phyloP scores from a whole-genome alignment of 2,888 invertebrate genomes.

The Philereme vetulata region DNA sequence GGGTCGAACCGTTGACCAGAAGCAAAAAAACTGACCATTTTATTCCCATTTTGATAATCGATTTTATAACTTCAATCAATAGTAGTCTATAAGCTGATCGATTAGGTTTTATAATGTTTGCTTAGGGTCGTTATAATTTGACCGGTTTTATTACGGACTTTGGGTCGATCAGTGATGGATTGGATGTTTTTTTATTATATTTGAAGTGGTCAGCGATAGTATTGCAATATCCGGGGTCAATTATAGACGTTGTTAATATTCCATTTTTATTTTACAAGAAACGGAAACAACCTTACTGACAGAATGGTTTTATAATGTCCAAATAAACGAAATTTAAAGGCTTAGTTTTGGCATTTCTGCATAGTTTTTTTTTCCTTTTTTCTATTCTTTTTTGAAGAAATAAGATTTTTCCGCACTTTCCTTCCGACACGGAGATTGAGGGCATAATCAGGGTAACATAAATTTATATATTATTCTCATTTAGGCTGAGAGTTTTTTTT shows the following conservation, averaged over 20 bases:
- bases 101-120: slow-evolving; percentile 37
- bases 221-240: slow-evolving; percentile 20
- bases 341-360: no score
- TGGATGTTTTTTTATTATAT: neutral
- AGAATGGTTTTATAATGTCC: neutral
- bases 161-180: slow-evolving; percentile 1
- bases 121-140: slow-evolving; percentile 37
- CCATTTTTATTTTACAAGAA: slow-evolving; percentile 6
- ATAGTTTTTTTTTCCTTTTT: no score
- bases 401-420: no score
- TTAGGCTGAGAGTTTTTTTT: no score
- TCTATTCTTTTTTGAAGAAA: no score
- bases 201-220: slow-evolving; percentile 17
- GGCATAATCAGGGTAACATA: no score
- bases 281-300: slow-evolving; percentile 1
- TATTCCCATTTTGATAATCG: slow-evolving; percentile 1
- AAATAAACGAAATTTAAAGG: neutral
- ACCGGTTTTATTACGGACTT: neutral
- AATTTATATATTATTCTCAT: no score
- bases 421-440: no score
- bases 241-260: slow-evolving; percentile 5
- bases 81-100: slow-evolving; percentile 19
- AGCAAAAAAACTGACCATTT: no score
- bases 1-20: no score
- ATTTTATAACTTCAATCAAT: slow-evolving; percentile 16